phyloP scores from a whole-genome alignment of 2,113 vertebrate genomes.

The Guaruba guarouba region DNA sequence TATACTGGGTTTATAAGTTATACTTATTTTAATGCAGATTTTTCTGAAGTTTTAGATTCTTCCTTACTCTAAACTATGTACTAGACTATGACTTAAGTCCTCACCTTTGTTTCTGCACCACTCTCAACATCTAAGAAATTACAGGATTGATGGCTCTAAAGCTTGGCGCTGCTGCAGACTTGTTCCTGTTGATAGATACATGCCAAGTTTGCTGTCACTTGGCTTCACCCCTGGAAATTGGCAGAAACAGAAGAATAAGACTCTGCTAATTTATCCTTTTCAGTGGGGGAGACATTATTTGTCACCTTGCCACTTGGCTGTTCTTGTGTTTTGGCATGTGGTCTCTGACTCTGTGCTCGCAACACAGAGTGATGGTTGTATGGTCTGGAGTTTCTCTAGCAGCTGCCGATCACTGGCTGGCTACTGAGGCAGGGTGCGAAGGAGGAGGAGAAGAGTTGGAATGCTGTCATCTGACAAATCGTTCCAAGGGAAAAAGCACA shows the following conservation, averaged over 20 bases:
- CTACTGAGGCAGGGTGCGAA: not conserved
- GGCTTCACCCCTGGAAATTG: constrained; percentile 37
- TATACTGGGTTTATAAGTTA: not conserved
- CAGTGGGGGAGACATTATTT: constrained; percentile 2
- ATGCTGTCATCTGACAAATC: not conserved
- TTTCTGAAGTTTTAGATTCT: not conserved
- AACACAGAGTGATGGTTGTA: not conserved
- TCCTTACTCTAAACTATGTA: not conserved
- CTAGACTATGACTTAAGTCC: not conserved
- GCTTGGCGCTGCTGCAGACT: not conserved
- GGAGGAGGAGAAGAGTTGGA: not conserved
- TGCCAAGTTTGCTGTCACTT: constrained; percentile 20
- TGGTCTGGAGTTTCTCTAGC: not conserved
- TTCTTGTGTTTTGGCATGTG: not conserved
- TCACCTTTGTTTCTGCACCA: not conserved
- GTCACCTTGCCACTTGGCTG: constrained; percentile 40
- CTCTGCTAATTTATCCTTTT: constrained; percentile 50
- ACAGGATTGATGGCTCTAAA: not conserved
- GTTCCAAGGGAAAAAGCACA: not conserved
- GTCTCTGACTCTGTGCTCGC: not conserved
- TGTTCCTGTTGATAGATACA: not conserved
- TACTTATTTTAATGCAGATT: not conserved
- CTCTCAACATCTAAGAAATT: not conserved
- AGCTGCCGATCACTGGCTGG: not conserved
- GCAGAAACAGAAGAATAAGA: not conserved